Conservation (phyloP, 2,797 vertebrate genomes). For the Allochrocebus solatus region DNA sequence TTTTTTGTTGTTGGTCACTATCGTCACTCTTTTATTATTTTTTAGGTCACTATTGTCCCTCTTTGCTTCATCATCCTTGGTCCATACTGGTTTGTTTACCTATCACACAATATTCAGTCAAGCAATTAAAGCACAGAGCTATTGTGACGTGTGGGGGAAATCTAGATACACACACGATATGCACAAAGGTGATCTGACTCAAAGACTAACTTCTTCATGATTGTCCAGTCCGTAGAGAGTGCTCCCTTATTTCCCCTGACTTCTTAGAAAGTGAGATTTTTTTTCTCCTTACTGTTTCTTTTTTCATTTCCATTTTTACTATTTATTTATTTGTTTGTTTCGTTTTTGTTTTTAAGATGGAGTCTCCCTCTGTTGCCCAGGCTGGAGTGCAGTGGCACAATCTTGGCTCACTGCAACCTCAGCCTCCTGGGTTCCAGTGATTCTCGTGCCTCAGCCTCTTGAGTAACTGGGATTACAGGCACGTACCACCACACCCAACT, state of each 20-base stretch:
- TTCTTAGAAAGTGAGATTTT: not conserved
- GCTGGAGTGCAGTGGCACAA: not conserved
- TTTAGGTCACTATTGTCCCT: not conserved
- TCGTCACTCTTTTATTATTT: no score
- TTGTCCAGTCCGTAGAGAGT: not conserved
- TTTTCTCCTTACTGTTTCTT: not conserved
- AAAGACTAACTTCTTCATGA: not conserved
- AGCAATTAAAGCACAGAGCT: not conserved
- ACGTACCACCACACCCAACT: fast-evolving
- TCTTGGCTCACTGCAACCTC: not conserved
- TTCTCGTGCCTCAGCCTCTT: not conserved
- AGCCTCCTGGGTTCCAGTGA: not conserved
- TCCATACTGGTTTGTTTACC: not conserved
- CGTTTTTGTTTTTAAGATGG: not conserved
- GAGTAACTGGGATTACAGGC: not conserved
- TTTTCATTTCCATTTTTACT: not conserved
- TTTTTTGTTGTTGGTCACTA: not conserved
- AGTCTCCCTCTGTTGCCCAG: not conserved
- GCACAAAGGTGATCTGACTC: not conserved
- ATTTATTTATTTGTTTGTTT: no score
- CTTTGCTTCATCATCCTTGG: not conserved
- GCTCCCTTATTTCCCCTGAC: not conserved
- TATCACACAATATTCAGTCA: not conserved
- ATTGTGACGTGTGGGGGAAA: not conserved
- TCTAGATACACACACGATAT: not conserved